A percentile compares a stretch with the other conserved stretches of the same genome.
Evolutionary conservation across 2,797 vertebrate genomes (phyloP).

Genomic region (Fringilla coelebs): DNA sequence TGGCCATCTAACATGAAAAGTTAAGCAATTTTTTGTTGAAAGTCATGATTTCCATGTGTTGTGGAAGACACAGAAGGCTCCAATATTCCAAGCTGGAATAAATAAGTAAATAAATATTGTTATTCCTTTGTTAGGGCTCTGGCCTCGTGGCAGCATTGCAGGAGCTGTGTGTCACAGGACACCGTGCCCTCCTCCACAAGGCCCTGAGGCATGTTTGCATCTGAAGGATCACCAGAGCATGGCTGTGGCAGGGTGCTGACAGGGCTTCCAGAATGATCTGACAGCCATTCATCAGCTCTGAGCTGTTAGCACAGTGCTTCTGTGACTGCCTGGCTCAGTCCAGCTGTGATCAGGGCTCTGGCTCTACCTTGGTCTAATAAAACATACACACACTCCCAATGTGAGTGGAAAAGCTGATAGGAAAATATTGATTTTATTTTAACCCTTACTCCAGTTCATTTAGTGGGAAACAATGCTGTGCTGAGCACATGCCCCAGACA

Average conservation of each 20-base stretch:
- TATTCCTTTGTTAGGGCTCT: background rate
- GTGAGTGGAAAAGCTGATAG: background rate
- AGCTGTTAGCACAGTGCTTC: background rate
- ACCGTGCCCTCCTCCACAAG: accelerated
- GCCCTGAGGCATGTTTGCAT: background rate
- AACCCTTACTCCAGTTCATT: background rate
- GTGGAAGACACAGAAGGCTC: background rate
- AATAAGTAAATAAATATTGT: background rate
- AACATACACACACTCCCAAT: background rate
- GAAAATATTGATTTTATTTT: background rate
- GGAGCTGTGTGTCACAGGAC: background rate
- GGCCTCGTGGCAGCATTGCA: background rate
- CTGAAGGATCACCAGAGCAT: background rate
- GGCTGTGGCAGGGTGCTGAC: background rate
- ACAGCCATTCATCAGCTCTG: background rate
- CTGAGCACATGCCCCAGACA: background rate
- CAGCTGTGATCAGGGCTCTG: background rate
- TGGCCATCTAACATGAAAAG: background rate
- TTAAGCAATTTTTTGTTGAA: background rate
- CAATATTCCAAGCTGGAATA: background rate
- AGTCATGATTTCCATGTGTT: background rate
- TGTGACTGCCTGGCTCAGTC: background rate
- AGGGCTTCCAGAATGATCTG: background rate
- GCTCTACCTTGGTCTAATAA: background rate
- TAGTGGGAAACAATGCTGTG: background rate